A percentile compares a stretch with the other conserved stretches of the same genome.
phyloP scores from a whole-genome alignment of 2,888 invertebrate species.

The Pediacus dermestoides region DNA sequence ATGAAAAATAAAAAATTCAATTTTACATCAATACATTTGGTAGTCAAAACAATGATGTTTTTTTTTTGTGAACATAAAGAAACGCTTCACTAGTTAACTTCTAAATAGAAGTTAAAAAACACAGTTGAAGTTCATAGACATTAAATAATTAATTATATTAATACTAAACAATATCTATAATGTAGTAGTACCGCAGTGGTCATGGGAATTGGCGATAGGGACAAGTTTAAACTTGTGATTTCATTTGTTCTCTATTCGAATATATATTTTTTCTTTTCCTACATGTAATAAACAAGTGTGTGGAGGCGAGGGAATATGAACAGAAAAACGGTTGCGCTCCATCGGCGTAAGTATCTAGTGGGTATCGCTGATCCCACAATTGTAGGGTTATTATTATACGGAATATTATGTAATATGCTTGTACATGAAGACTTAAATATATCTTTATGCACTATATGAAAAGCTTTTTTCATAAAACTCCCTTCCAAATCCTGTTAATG shows the following conservation, averaged over 20 bases:
- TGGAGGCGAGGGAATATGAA: neutral
- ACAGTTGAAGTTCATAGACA: constrained; percentile 35
- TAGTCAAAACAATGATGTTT: constrained; percentile 6
- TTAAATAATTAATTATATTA: constrained; percentile 30
- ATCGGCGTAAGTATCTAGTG: constrained; percentile 34
- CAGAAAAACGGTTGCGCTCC: constrained; percentile 5
- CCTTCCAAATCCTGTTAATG: no score
- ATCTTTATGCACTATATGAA: constrained; percentile 68
- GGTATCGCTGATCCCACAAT: constrained; percentile 45
- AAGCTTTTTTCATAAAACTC: constrained; percentile 15
- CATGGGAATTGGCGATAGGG: constrained; percentile 49
- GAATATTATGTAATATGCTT: constrained; percentile 66
- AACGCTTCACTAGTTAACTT: constrained; percentile 26
- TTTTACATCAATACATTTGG: neutral
- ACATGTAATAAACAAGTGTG: constrained; percentile 4
- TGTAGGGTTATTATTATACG: constrained; percentile 52
- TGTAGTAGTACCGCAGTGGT: constrained; percentile 48
- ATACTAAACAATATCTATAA: constrained; percentile 38
- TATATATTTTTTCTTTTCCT: constrained; percentile 39
- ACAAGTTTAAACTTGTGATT: constrained; percentile 47
- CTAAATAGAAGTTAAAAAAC: constrained; percentile 27
- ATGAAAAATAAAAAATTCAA: no score
- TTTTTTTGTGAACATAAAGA: constrained; percentile 1
- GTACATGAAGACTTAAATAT: constrained; percentile 73
- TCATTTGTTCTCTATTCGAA: constrained; percentile 49